These are phyloP conservation scores for Pygoscelis adeliae DNA, from an alignment of 2,113 vertebrate species.

Conservation along the genomic window DNA sequence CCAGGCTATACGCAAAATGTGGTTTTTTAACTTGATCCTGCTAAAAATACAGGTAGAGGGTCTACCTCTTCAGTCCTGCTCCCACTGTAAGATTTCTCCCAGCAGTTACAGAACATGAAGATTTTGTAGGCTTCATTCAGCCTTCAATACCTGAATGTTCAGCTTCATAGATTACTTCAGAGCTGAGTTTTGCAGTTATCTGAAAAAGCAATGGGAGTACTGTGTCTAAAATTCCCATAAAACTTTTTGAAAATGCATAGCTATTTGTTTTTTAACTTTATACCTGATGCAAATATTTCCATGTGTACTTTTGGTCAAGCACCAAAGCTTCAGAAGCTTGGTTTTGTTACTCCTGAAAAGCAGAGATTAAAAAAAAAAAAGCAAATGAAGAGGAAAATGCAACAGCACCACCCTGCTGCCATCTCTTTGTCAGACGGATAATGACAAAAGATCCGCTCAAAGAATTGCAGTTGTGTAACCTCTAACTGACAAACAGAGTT, in stretches of 20 bases:
- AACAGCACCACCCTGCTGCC: conserved; percentile 63
- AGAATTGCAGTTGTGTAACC: neutral
- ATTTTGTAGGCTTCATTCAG: neutral
- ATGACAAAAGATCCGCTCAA: neutral
- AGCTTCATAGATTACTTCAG: neutral
- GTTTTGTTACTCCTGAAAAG: neutral
- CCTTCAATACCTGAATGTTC: neutral
- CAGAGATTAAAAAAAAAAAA: neutral
- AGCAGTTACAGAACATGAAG: neutral
- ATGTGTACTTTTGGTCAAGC: neutral
- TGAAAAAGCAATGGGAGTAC: neutral
- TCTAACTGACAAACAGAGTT: neutral
- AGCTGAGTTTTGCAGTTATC: neutral
- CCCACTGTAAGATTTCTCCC: neutral
- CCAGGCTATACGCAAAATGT: neutral
- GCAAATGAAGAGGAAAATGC: neutral
- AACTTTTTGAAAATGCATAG: neutral
- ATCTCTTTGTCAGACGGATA: conserved; percentile 6
- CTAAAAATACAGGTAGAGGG: neutral
- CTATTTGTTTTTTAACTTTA: neutral
- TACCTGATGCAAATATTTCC: neutral
- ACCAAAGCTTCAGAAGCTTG: neutral
- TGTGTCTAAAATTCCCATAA: neutral
- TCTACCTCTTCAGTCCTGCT: neutral
- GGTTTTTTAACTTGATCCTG: neutral